phyloP scores from a whole-genome alignment of 2,113 vertebrate genomes.

The Tinamus guttatus region DNA sequence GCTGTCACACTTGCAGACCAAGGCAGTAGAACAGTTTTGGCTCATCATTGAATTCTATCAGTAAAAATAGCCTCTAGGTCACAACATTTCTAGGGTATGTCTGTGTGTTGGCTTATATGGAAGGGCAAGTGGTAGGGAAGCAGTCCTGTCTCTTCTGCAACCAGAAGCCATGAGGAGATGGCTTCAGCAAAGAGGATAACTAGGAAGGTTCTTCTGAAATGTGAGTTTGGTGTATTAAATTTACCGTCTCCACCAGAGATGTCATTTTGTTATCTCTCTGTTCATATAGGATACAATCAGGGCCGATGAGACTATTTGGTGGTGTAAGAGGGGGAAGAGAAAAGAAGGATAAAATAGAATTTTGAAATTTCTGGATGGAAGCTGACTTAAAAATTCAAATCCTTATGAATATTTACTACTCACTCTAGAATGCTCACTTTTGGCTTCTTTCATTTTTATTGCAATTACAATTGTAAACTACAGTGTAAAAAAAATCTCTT shows the following conservation, averaged over 20 bases:
- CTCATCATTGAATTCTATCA: neutral
- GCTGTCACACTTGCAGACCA: neutral
- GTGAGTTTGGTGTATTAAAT: neutral
- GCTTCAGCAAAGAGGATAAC: neutral
- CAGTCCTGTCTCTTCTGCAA: neutral
- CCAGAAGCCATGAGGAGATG: neutral
- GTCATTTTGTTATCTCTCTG: neutral
- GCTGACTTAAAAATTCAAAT: neutral
- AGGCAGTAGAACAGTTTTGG: neutral
- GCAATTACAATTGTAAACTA: neutral
- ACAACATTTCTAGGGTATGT: neutral
- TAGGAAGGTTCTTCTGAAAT: neutral
- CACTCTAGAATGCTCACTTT: neutral
- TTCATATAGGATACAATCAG: neutral
- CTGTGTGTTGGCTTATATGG: neutral
- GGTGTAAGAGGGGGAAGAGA: neutral
- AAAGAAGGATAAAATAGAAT: neutral
- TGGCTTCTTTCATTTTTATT: neutral
- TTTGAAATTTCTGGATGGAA: neutral
- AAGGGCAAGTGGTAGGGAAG: neutral
- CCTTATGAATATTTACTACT: neutral
- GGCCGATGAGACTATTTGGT: fast-evolving
- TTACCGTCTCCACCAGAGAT: neutral
- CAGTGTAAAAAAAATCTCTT: fast-evolving
- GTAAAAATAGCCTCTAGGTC: neutral